These are phyloP conservation scores for Parelbella ahira DNA, from an alignment of 2,888 invertebrate genomes.

Conservation along the genomic window DNA sequence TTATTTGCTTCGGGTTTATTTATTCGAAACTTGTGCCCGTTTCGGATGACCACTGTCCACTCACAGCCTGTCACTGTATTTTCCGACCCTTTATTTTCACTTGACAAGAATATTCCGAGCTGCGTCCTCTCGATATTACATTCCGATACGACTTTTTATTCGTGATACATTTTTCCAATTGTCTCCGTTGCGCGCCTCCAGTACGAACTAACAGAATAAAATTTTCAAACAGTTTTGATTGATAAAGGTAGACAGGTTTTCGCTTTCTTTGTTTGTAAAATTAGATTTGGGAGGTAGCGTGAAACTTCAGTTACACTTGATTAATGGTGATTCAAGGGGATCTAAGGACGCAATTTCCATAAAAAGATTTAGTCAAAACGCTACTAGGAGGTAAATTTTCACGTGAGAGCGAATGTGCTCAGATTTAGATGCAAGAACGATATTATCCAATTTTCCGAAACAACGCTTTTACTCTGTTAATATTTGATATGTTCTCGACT, in stretches of 20 bases:
- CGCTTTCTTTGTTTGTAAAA: constrained; percentile 78
- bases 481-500: constrained; percentile 78
- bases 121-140: constrained; percentile 74
- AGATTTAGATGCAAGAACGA: constrained; percentile 67
- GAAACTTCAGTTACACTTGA: constrained; percentile 73
- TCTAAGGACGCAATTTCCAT: constrained; percentile 58
- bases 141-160: constrained; percentile 77
- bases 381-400: constrained; percentile 30
- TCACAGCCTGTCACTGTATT: constrained; percentile 76
- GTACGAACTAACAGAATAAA: constrained; percentile 74
- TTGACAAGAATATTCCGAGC: constrained; percentile 75
- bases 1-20: constrained; percentile 71
- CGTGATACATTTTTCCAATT: constrained; percentile 78
- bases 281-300: constrained; percentile 73
- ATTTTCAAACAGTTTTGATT: constrained; percentile 79
- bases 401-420: constrained; percentile 47
- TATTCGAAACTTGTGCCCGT: constrained; percentile 69
- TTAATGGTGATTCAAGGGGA: constrained; percentile 69
- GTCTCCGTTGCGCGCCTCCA: constrained; percentile 63
- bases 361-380: constrained; percentile 31
- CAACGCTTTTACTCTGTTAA: constrained; percentile 67
- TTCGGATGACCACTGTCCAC: constrained; percentile 72
- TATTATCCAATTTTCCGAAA: constrained; percentile 74
- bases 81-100: constrained; percentile 77
- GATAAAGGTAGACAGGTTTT: constrained; percentile 79